Base-by-base conservation (phyloP, 2,113 vertebrate genomes). In the Philantomba maxwellii region DNA sequence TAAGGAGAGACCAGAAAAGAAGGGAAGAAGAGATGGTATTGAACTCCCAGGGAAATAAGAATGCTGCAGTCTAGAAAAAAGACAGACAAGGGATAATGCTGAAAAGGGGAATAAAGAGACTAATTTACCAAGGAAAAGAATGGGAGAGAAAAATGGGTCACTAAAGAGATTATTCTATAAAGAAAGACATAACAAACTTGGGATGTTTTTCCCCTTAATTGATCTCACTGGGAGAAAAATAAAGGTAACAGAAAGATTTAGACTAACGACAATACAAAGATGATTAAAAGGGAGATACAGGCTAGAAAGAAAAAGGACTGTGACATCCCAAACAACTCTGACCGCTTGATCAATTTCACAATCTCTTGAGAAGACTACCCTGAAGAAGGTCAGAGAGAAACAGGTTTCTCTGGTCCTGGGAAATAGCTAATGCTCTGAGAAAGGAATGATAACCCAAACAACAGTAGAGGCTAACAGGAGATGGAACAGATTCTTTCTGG, bases 1-100 rank as follows among this genome's bases (percentile, higher is more conserved):
- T 92, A 51, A 94, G 60, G 49, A 94, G 80, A 90, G 80, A 93
- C 30, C 43, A 89, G 47, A 87, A 70, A 95, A 87, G 58, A 57
- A 75, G 43, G 33, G 45, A 89, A 84, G 47, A 66, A 7, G 62
- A 96, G 77, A 84, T 43, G 10, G 51, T 7, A 80, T 43, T 78
- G 90, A 83, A 92, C 10, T 60, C 30, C 9, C 43, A 53, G 55
- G 43, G 62, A 94, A 95, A 53, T n/a, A 2, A 85, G 84, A 95
- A 93, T 36, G 53, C 45, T 13, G 89, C 10, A 78, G 39, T 70
- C 49, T n/a, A 89, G 43, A 92, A 93, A 92, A 91, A 14, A 66
- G 4, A 85, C 55, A 92, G 39, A 86, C 51, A 73, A 85, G 9
- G 17, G 73, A 87, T 91, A 85, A 91, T 30, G 78, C 57, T 83